These are phyloP conservation scores for Agriopis aurantiaria DNA, from an alignment of 2,888 invertebrate genomes.

Conservation along the genomic window DNA sequence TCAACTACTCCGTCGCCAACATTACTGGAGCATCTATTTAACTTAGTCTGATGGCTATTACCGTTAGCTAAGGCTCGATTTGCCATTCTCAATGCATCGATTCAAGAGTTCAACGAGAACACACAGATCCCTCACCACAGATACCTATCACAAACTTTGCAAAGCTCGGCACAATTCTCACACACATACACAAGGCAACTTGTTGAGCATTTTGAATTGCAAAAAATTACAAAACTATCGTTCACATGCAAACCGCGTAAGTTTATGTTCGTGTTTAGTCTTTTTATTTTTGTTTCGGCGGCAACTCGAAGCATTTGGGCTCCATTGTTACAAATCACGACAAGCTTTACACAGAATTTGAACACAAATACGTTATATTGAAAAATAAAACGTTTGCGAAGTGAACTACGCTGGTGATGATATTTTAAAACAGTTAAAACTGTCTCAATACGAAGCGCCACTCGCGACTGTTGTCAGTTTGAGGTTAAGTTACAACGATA, in stretches of 20 bases:
- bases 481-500: slow-evolving; percentile 85
- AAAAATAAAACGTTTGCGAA: slow-evolving; percentile 13
- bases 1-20: slow-evolving; percentile 75
- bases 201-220: slow-evolving; percentile 53
- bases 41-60: slow-evolving; percentile 68
- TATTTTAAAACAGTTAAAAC: slow-evolving; percentile 67
- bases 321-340: slow-evolving; percentile 40
- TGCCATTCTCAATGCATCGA: slow-evolving; percentile 72
- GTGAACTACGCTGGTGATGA: slow-evolving; percentile 32
- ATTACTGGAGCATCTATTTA: slow-evolving; percentile 78
- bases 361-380: slow-evolving; percentile 34
- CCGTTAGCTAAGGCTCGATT: slow-evolving; percentile 70
- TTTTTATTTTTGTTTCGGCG: slow-evolving; percentile 55
- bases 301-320: slow-evolving; percentile 53
- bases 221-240: slow-evolving; percentile 48
- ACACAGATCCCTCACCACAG: slow-evolving; percentile 43
- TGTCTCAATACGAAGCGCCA: slow-evolving; percentile 78
- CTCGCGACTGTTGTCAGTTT: slow-evolving; percentile 84
- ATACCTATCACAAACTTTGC: slow-evolving; percentile 50
- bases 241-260: slow-evolving; percentile 51
- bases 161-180: slow-evolving; percentile 50
- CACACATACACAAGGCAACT: slow-evolving; percentile 57
- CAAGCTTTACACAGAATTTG: slow-evolving; percentile 37
- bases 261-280: slow-evolving; percentile 42
- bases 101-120: slow-evolving; percentile 34